These are phyloP conservation scores for Syngnathus typhle DNA, from an alignment of 2,113 vertebrate genomes.

Conservation along the genomic window DNA sequence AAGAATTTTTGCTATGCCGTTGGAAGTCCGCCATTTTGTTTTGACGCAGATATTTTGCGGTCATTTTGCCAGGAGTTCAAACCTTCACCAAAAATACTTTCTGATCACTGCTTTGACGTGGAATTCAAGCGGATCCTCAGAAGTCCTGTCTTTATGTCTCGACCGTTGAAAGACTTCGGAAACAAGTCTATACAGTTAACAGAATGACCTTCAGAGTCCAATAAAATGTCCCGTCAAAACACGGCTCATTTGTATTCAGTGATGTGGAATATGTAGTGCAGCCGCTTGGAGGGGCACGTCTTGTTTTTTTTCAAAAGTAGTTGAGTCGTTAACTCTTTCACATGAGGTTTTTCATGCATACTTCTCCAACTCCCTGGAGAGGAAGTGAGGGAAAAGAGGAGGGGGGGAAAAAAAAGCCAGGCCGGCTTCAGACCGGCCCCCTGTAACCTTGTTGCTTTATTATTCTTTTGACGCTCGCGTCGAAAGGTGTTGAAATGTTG, in stretches of 20 bases:
- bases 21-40: neutral
- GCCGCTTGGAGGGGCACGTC: neutral
- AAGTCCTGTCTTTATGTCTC: neutral
- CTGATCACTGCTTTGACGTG: neutral
- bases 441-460: constrained; percentile 75
- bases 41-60: neutral
- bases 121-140: neutral
- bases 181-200: neutral
- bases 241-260: constrained; percentile 1
- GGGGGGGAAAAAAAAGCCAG: constrained; percentile 70
- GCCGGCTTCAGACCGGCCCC: constrained; percentile 75
- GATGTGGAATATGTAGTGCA: constrained; percentile 1
- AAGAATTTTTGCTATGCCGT: too few relatives aligned
- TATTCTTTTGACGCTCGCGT: constrained; percentile 76
- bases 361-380: constrained; percentile 71
- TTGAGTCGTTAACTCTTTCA: constrained; percentile 30
- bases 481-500: constrained; percentile 80
- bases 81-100: neutral
- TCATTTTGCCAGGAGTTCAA: neutral
- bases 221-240: constrained; percentile 8
- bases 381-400: constrained; percentile 50
- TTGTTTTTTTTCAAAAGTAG: constrained; percentile 51
- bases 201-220: neutral
- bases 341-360: constrained; percentile 61
- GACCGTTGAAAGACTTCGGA: neutral